phyloP scores from a whole-genome alignment of 2,797 vertebrate species.

The Sebastes ruberrimus region DNA sequence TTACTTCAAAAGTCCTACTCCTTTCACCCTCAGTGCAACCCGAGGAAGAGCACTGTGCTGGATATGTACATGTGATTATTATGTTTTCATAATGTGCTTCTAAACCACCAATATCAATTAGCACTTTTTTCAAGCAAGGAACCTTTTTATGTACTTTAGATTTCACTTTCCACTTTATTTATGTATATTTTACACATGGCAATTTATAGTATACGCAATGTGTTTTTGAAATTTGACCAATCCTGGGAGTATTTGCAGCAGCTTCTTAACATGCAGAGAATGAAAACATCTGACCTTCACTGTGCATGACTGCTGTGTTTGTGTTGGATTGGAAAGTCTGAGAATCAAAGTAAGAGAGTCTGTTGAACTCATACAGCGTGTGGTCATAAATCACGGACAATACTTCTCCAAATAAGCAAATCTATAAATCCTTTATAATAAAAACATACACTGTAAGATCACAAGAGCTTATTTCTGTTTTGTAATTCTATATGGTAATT shows the following conservation, averaged over 20 bases:
- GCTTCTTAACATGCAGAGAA: conserved; percentile 37
- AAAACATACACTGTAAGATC: conserved; percentile 30
- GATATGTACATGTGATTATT: neutral
- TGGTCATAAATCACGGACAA: conserved; percentile 64
- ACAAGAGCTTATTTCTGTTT: neutral
- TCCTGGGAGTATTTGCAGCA: conserved; percentile 33
- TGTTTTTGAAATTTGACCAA: conserved; percentile 46
- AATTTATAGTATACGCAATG: conserved; percentile 39
- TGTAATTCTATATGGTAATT: neutral
- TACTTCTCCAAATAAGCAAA: conserved; percentile 39
- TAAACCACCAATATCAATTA: neutral
- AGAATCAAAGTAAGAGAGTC: neutral
- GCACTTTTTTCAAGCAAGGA: neutral
- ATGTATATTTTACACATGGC: conserved; percentile 9
- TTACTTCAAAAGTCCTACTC: neutral
- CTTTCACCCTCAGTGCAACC: neutral
- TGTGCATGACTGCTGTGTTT: conserved; percentile 57
- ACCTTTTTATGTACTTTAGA: neutral
- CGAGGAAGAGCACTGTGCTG: neutral
- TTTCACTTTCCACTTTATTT: neutral
- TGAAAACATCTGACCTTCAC: conserved; percentile 49
- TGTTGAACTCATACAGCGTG: conserved; percentile 37
- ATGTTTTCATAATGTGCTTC: neutral
- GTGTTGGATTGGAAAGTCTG: conserved; percentile 48
- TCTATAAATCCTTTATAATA: conserved; percentile 15